These are phyloP conservation scores for Liopterus haemorrhoidalis DNA, from an alignment of 2,888 invertebrate genomes.

Conservation along the genomic window DNA sequence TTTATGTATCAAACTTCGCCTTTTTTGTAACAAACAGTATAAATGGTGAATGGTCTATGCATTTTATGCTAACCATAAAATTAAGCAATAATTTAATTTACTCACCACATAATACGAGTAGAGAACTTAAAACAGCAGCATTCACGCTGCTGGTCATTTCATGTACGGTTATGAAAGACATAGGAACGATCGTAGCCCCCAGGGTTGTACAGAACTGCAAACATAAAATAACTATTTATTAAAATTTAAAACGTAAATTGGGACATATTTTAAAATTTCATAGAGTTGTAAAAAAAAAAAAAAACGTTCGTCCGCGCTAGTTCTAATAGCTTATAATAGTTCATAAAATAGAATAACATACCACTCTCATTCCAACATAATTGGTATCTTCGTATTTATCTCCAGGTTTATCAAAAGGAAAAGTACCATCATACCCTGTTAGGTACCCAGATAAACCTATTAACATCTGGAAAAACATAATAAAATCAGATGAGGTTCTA, in stretches of 20 bases:
- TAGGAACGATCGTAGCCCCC: slow-evolving; percentile 79
- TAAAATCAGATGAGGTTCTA: too few species aligned
- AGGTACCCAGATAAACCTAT: slow-evolving; percentile 87
- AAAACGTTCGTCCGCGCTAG: too few species aligned
- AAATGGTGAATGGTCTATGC: neutral
- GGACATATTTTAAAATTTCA: slow-evolving; percentile 6
- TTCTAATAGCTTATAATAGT: too few species aligned
- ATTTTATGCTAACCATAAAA: neutral
- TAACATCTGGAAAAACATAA: slow-evolving; percentile 69
- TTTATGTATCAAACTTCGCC: too few species aligned
- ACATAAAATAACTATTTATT: slow-evolving; percentile 27
- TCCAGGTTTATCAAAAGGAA: slow-evolving; percentile 92
- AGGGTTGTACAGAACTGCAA: slow-evolving; percentile 85
- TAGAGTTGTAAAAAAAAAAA: too few species aligned
- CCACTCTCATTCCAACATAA: slow-evolving; percentile 90
- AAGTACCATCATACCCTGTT: slow-evolving; percentile 90
- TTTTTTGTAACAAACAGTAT: too few species aligned
- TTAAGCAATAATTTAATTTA: slow-evolving; percentile 15
- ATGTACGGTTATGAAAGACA: slow-evolving; percentile 81
- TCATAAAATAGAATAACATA: slow-evolving; percentile 47
- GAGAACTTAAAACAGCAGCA: slow-evolving; percentile 72
- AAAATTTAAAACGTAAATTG: slow-evolving; percentile 12
- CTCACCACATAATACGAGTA: slow-evolving; percentile 80
- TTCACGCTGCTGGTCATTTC: slow-evolving; percentile 78
- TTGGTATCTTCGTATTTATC: slow-evolving; percentile 85